These are phyloP conservation scores for Trematocara zebra DNA, from an alignment of 2,113 vertebrate species.

Conservation along the genomic window DNA sequence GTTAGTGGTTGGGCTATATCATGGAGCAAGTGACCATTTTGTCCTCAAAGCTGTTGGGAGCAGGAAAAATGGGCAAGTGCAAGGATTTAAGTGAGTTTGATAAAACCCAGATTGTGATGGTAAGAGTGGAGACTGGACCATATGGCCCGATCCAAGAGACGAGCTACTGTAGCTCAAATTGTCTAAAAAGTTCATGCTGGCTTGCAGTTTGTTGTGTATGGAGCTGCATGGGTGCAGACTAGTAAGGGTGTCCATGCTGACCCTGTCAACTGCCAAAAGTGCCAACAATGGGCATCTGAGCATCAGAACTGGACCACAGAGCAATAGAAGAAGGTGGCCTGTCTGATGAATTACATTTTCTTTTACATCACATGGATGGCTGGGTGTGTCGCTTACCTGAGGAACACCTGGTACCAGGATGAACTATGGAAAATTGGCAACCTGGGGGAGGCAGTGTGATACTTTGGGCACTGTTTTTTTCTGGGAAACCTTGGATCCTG, in stretches of 20 bases:
- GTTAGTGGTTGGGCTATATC: not conserved
- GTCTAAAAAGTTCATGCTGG: not conserved
- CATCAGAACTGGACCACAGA: not conserved
- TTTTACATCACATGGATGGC: not conserved
- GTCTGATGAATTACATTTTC: not conserved
- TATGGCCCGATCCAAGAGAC: fast-evolving
- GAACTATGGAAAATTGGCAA: not conserved
- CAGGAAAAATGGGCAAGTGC: not conserved
- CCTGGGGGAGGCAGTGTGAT: not conserved
- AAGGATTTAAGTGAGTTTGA: not conserved
- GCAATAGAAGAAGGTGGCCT: not conserved
- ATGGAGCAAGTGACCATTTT: not conserved
- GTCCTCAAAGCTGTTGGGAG: not conserved
- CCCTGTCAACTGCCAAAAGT: not conserved
- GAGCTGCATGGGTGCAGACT: not conserved
- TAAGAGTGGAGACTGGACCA: not conserved
- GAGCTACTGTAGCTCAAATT: not conserved
- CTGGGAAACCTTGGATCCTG: not conserved
- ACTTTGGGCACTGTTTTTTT: not conserved
- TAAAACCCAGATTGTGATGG: not conserved
- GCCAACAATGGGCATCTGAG: not conserved
- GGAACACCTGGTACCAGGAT: not conserved
- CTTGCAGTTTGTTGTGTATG: not conserved
- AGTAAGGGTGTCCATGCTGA: not conserved
- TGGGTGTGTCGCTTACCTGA: not conserved